These are phyloP conservation scores for Trypoxylon attenuatum DNA, from an alignment of 2,888 invertebrate genomes.

Conservation along the genomic window DNA sequence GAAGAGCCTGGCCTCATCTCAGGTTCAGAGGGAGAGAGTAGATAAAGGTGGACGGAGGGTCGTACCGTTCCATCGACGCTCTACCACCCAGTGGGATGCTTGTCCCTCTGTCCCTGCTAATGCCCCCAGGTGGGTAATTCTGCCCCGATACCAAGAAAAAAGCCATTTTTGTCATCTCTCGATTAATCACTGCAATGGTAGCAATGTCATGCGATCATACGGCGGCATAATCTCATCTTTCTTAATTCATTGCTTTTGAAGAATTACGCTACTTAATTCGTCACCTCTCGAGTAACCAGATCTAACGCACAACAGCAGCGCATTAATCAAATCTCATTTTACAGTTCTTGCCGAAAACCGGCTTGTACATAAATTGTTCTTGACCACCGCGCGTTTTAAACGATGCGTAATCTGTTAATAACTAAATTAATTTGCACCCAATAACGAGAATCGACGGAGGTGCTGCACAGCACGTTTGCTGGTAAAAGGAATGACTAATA, in stretches of 20 bases:
- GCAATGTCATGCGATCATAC: constrained; percentile 36
- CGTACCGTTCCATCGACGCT: constrained; percentile 80
- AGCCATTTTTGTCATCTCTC: constrained; percentile 33
- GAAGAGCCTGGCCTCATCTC: constrained; percentile 70
- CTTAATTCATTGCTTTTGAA: constrained; percentile 78
- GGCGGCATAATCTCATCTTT: constrained; percentile 42
- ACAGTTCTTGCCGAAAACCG: neutral
- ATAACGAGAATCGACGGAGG: neutral
- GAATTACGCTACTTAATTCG: constrained; percentile 67
- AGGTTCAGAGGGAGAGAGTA: constrained; percentile 73
- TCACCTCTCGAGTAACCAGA: constrained; percentile 35
- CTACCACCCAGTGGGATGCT: constrained; percentile 74
- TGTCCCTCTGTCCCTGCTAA: constrained; percentile 70
- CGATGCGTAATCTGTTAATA: neutral
- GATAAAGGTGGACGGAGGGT: constrained; percentile 76
- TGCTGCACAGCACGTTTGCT: neutral
- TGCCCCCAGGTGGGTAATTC: constrained; percentile 74
- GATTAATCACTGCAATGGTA: constrained; percentile 48
- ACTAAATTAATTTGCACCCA: neutral
- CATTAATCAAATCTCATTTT: constrained; percentile 40
- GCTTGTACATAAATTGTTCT: constrained; percentile 14
- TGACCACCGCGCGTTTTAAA: constrained; percentile 8
- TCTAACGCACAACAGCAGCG: constrained; percentile 39
- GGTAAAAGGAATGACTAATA: constrained; percentile 1
- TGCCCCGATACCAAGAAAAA: constrained; percentile 68